A percentile compares a stretch with the other conserved stretches of the same genome.
Conservation (phyloP, 1,140 invertebrate genomes). For the Cydia strobilella region DNA sequence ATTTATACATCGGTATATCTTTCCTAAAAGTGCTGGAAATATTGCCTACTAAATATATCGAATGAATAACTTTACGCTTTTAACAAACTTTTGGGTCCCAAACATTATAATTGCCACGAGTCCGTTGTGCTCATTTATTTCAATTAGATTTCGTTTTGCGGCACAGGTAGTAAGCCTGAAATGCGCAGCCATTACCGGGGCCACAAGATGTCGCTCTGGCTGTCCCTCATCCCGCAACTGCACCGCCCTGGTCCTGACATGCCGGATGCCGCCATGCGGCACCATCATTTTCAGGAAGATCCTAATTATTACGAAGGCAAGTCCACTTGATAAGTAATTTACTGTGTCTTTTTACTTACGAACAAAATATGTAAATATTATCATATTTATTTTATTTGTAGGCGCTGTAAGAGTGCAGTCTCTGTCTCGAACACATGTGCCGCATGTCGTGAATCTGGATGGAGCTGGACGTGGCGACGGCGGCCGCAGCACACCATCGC, state of each 20-base stretch:
- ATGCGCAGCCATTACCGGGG: slow-evolving; percentile 93
- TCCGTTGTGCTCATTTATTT: slow-evolving; percentile 35
- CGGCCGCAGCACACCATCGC: slow-evolving; percentile 70
- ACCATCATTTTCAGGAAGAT: slow-evolving; percentile 88
- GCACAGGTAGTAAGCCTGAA: slow-evolving; percentile 85
- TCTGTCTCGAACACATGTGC: slow-evolving; percentile 82
- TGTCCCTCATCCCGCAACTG: slow-evolving; percentile 93
- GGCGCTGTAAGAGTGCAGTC: slow-evolving; percentile 86
- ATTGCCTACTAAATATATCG: neutral
- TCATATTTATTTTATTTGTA: slow-evolving; percentile 51
- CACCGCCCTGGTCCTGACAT: slow-evolving; percentile 86
- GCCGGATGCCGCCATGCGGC: slow-evolving; percentile 84
- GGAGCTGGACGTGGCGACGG: slow-evolving; percentile 60
- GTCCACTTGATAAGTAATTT: neutral
- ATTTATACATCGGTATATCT: neutral
- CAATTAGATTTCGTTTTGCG: slow-evolving; percentile 40
- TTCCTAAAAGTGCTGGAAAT: neutral
- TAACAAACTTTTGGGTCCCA: slow-evolving; percentile 47
- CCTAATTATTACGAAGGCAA: slow-evolving; percentile 72
- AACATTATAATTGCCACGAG: neutral
- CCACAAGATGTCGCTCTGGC: slow-evolving; percentile 95
- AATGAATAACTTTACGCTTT: neutral
- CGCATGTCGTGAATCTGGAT: slow-evolving; percentile 75
- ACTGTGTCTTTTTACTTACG: slow-evolving; percentile 22
- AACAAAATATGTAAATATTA: slow-evolving; percentile 27